Evolutionary conservation across 2,113 vertebrate species (phyloP).

Genomic region (Alaudala cheleensis): DNA sequence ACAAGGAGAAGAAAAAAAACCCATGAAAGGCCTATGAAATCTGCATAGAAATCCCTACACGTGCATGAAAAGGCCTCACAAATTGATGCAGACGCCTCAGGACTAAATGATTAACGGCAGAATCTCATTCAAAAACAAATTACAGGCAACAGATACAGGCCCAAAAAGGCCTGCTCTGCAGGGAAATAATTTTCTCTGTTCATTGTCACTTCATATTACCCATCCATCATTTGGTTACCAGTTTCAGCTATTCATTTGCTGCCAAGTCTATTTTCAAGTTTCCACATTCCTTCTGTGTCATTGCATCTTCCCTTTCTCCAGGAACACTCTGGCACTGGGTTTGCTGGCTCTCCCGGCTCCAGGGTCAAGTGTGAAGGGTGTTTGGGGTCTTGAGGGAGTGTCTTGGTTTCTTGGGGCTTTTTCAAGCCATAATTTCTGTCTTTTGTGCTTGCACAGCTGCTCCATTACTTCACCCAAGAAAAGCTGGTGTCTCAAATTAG

Average conservation of each 20-base stretch:
- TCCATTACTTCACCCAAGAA: background rate
- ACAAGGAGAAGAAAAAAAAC: background rate
- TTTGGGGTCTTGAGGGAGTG: background rate
- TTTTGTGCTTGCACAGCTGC: background rate
- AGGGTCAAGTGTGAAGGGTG: background rate
- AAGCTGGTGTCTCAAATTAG: background rate
- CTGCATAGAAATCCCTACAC: background rate
- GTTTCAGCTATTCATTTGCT: background rate
- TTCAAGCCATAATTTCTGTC: background rate
- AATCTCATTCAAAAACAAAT: background rate
- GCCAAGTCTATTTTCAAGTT: conserved; percentile 51
- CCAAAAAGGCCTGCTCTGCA: background rate
- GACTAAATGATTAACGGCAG: conserved; percentile 10
- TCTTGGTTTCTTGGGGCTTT: background rate
- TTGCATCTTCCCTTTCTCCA: background rate
- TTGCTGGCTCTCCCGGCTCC: background rate
- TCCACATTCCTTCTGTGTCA: conserved; percentile 20
- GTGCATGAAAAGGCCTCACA: background rate
- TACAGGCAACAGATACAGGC: background rate
- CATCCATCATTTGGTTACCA: conserved; percentile 19
- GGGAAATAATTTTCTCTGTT: conserved; percentile 24
- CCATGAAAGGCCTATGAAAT: background rate
- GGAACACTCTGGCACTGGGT: background rate
- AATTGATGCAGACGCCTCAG: background rate
- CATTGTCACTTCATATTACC: conserved; percentile 16